Evolutionary conservation across 2,888 invertebrate genomes (phyloP), one percentile per base, ranked within the genome.

Genomic region (Athalia cordata): DNA sequence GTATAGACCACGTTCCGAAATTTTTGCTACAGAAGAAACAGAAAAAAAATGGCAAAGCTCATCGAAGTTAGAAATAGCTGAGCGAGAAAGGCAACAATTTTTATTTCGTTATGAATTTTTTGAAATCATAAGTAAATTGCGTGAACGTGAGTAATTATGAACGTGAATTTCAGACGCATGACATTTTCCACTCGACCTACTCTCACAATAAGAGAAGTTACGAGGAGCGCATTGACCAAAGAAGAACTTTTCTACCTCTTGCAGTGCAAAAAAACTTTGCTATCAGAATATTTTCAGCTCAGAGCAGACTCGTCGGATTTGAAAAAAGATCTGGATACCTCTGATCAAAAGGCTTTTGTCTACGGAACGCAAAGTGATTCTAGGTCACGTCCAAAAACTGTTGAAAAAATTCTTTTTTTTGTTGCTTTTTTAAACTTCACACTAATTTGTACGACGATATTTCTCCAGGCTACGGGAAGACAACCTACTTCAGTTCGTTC

Each of bases 311-410:
- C 64, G 50, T 29, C 9, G 43, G 50, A 75, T 62, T 75, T 75
- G n/a, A 50, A 9, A 52, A 62, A 75, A n/a, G 49, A 15, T 5
- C 50, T 52, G 5, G 15, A 75, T 15, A 5, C 62, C 75, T 2
- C 29, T 29, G 75, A 15, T 49, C 8, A 72, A 47, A 70, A 65
- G 15, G 7, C 13, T 13, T 11, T 57, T 8, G 45, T 62, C 9
- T 79, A 64, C 65, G 78, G 57, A 59, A 79, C 79, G 4, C 79
- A 65, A 29, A 81, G 79, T 50, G 80, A 81, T 61, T 79, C 79
- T n/a, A 74, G 78, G 81, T 81, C 78, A 61, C n/a, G 29, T 72
- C n/a, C 55, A n/a, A 67, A 8, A 76, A 67, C 62, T 52, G 8
- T 74, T 29, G 1, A 64, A 47, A 50, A 13, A 59, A 75, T 3